Percentiles rank a stretch among this genome's conserved stretches.
These are phyloP conservation scores for Stenodera caucasica DNA, from an alignment of 2,888 invertebrate species.

Conservation along the genomic window DNA sequence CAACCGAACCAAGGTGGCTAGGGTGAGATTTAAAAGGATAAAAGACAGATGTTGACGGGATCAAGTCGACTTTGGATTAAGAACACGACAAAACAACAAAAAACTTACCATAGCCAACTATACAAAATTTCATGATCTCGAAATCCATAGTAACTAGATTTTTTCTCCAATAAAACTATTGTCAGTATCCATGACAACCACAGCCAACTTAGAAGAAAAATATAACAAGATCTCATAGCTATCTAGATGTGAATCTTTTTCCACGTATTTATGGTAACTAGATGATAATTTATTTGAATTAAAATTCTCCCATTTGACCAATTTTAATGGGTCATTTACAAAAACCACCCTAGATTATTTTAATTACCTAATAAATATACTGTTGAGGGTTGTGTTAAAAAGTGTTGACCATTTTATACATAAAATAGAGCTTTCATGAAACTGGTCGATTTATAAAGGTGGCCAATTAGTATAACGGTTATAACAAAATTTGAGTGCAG, in stretches of 20 bases:
- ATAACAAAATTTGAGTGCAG: not conserved
- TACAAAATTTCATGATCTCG: no score
- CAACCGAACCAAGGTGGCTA: not conserved
- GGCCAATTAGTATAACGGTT: no score
- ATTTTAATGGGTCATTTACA: conserved; percentile 37
- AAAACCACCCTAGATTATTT: conserved; percentile 45
- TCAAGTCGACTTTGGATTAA: conserved; percentile 2
- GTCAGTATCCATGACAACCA: no score
- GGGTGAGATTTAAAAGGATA: conserved; percentile 1
- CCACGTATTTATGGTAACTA: not conserved
- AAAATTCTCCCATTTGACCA: conserved; percentile 7
- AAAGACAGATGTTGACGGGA: conserved; percentile 5
- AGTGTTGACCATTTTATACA: conserved; percentile 39
- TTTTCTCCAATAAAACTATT: no score
- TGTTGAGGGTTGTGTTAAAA: conserved; percentile 39
- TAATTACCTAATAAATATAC: conserved; percentile 46
- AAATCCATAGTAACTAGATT: no score
- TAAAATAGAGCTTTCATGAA: no score
- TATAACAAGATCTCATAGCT: no score
- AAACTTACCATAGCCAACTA: not conserved
- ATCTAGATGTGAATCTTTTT: no score
- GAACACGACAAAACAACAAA: not conserved
- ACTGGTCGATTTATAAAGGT: no score
- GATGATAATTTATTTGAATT: not conserved
- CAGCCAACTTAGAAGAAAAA: no score